A percentile compares a stretch with the other conserved stretches of the same genome.
Conservation (phyloP, 2,113 vertebrate species). For the Dasyornis broadbenti region DNA sequence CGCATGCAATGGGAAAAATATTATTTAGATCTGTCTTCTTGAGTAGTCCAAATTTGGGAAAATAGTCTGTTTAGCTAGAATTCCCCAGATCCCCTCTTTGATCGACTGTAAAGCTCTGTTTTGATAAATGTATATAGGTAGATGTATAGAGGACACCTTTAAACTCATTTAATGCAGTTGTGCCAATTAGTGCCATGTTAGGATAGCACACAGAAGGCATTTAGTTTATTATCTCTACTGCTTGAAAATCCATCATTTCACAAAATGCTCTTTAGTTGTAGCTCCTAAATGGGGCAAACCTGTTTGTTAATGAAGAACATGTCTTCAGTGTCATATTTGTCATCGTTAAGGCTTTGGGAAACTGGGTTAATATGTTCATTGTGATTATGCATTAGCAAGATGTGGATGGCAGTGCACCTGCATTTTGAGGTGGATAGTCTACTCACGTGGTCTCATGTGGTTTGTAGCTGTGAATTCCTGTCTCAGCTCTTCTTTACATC, state of each 20-base stretch:
- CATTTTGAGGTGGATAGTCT: not conserved
- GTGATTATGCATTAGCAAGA: not conserved
- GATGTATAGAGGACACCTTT: not conserved
- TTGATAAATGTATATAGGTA: not conserved
- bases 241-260: not conserved
- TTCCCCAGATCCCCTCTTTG: not conserved
- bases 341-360: not conserved
- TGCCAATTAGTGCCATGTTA: not conserved
- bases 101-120: not conserved
- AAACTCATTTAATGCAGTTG: not conserved
- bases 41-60: not conserved
- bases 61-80: not conserved
- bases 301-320: not conserved
- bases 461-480: conserved; percentile 71
- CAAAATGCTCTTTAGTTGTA: not conserved
- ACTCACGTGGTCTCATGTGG: conserved; percentile 24
- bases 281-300: not conserved
- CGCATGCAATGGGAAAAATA: not conserved
- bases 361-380: not conserved
- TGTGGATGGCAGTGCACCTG: not conserved
- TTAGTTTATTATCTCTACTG: not conserved
- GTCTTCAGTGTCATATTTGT: not conserved
- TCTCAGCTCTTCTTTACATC: conserved; percentile 26
- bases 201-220: not conserved
- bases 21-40: not conserved